phyloP scores from a whole-genome alignment of 2,113 vertebrate genomes.

The Pungitius pungitius region DNA sequence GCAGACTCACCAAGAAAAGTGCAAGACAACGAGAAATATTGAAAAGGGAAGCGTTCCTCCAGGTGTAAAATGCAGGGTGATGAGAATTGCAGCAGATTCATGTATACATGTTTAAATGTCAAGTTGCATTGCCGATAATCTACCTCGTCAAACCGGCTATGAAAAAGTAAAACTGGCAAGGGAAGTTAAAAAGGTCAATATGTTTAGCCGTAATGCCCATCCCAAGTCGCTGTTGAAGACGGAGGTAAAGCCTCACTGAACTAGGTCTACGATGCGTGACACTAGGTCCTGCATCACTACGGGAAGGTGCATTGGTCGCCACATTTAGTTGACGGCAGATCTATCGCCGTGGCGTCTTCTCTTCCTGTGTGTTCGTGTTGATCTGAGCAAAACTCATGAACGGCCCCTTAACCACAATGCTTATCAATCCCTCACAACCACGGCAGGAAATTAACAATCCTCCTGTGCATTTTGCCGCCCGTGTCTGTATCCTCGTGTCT shows the following conservation, averaged over 20 bases:
- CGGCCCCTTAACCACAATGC: conserved; percentile 19
- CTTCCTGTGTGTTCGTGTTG: conserved; percentile 9
- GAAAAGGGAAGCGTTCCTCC: neutral
- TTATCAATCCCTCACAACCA: conserved; percentile 35
- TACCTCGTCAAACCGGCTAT: neutral
- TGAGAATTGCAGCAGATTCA: neutral
- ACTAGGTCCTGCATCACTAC: neutral
- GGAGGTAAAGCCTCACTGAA: neutral
- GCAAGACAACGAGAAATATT: neutral
- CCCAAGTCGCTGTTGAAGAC: neutral
- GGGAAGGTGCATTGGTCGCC: neutral
- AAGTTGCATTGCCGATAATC: neutral
- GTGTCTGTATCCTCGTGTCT: conserved; percentile 41
- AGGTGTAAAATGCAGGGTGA: too few species aligned
- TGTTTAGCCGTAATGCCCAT: neutral
- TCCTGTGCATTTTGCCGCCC: conserved; percentile 36
- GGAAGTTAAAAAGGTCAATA: too few species aligned
- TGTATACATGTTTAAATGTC: neutral
- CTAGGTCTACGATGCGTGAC: neutral
- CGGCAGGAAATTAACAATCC: conserved; percentile 68
- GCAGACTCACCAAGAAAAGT: conserved; percentile 14
- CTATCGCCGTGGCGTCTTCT: neutral
- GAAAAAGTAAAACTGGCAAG: too few species aligned
- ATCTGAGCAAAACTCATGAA: conserved; percentile 20
- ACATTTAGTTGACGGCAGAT: neutral